Evolutionary conservation across 2,113 vertebrate species (phyloP), one percentile per base, ranked within the genome.

Genomic region (Silurus glanis): DNA sequence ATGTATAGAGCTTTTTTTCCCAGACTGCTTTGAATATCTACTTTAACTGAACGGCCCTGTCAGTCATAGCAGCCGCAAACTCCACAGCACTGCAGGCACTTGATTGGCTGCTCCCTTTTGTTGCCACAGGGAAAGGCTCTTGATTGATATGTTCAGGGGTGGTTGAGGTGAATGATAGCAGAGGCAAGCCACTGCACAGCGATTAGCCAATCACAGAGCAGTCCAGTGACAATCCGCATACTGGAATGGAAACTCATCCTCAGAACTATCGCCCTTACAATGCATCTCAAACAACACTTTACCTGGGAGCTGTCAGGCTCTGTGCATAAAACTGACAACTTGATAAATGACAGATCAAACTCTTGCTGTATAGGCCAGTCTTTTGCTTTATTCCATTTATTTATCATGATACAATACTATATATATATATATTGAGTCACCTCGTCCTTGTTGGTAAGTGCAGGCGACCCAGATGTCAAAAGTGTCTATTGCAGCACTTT

Each of bases 401-500:
- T 78, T 61, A 61, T 61, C 37, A 80, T 80, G 56, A 45, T 80
- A 61, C 28, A 61, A 61, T 3, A 21, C 16, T 59, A 58, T 58
- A 75, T 75, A 37, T 58, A 75, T 75, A 37, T 37, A n/a, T 51
- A 75, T 53, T 1, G 74, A 37, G 25, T 79, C 86, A 85, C 59
- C 81, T 21, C 45, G 79, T 85, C 86, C 80, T 83, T 82, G 84
- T 55, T 81, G 45, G 45, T 87, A 75, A 89, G 75, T 80, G 82
- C 74, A 88, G 47, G 83, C 56, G 84, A 91, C 90, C 87, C 88
- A 90, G 86, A 89, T 90, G 89, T 89, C 89, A 90, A 85, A 89
- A 88, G 80, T 87, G 85, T 84, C 80, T 71, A 89, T 86, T 83
- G 78, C 84, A 85, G 88, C 90, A 76, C 86, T 89, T 87, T 88